Base-by-base conservation (phyloP, 1,140 invertebrate species). In the Drosophila miranda region DNA sequence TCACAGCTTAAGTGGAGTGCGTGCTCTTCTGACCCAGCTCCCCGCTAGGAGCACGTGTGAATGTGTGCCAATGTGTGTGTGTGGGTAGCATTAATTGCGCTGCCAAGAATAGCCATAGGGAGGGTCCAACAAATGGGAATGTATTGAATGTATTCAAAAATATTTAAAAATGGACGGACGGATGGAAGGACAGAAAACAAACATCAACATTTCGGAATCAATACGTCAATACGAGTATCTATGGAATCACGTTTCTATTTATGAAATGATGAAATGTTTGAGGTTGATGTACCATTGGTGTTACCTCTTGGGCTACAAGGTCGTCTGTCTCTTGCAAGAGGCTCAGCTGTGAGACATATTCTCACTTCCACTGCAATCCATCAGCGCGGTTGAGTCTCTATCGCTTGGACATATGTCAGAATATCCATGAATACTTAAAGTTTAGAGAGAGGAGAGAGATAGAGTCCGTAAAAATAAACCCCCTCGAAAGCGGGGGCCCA, bases 1-100 rank as follows among this genome's bases (percentile, higher is more conserved):
- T 76, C 83, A 63, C 42, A 77, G 52, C 77, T 69, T 81, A 77
- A 57, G 60, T 79, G 58, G 53, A 48, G 54, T 51, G 51, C 34
- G 54, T 51, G 52, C 34, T 51, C 26, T 6, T 11, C 28, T 3
- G 6, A 7, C 6, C 23, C 34, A n/a, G 0, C 43, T 44, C 11
- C 19, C 9, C 38, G 3, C 9, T 3, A 13, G 28, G 58, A 44
- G 28, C 41, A 21, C 45, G 41, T 52, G 26, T 60, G 30, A 72
- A 30, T 48, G 44, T 42, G 34, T 6, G 45, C 1, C 11, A 44
- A 11, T 13, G 11, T 4, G 11, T 11, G 16, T 16, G 4, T 34
- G 34, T 38, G 9, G 3, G 9, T 13, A 67, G 50, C 63, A 69
- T 68, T 68, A 60, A 56, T 59, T 50, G 14, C 38, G 42, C 2